Conservation (phyloP, 2,113 vertebrate species). For the Girardinichthys multiradiatus region DNA sequence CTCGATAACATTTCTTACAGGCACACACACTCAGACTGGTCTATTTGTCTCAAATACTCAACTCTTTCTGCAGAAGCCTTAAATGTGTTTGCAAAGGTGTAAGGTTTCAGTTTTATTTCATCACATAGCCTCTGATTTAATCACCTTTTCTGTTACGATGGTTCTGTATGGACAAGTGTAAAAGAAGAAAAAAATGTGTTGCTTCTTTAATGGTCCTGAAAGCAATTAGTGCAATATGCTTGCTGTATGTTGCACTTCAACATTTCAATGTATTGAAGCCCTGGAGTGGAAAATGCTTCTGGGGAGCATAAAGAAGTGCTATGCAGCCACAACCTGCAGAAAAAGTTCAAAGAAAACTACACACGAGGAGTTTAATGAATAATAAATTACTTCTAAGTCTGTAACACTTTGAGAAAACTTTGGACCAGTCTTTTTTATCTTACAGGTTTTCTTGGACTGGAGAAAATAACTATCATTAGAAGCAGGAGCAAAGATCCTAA, state of each 20-base stretch:
- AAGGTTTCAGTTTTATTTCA: conserved; percentile 1
- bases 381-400: conserved; percentile 22
- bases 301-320: not conserved
- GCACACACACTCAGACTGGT: not conserved
- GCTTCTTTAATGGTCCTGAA: conserved; percentile 10
- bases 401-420: conserved; percentile 6
- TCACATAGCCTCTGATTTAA: not conserved
- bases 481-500: conserved; percentile 50
- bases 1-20: not conserved
- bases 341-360: conserved; percentile 26
- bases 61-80: not conserved
- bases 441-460: conserved; percentile 21
- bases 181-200: not conserved
- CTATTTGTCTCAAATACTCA: not conserved
- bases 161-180: not conserved
- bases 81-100: not conserved
- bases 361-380: conserved; percentile 25
- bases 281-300: not conserved
- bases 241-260: not conserved
- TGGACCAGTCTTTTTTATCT: conserved; percentile 20
- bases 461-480: conserved; percentile 20
- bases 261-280: not conserved
- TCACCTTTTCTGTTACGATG: not conserved
- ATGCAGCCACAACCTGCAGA: conserved; percentile 7
- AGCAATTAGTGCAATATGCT: conserved; percentile 10